Base-by-base conservation (phyloP, 1,140 invertebrate genomes). In the Temnothorax nylanderi region DNA sequence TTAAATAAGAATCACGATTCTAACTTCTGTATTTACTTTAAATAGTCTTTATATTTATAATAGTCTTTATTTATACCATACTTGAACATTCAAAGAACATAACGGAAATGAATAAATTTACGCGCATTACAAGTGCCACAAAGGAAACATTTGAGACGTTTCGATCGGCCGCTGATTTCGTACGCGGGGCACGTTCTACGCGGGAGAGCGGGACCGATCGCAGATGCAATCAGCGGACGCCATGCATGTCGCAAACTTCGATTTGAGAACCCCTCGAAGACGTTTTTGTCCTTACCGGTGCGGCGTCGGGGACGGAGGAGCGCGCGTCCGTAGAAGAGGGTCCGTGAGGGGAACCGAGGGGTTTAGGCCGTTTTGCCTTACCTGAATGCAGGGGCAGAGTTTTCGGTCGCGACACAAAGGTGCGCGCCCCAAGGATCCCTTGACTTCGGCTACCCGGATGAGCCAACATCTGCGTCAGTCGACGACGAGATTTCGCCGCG, bases 401-500 rank as follows among this genome's bases (percentile, higher is more conserved):
- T 94, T 94, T 94, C 89, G 90, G 85, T 94, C 93, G 90, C 64
- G 74, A 87, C 75, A 94, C 93, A 94, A 95, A 94, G 93, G 91
- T 92, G 90, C 82, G 90, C 87, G 81, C 93, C 93, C 94, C 89
- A 91, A 93, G 93, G 91, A 94, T 94, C 94, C 93, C 94, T 94
- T 94, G 94, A 94, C 94, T 94, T 93, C 91, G 89, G 88, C 86
- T 90, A 93, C 92, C 93, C 92, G 92, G 92, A 93, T 93, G 93
- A 94, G 92, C 80, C 91, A 92, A 93, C 94, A 94, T 94, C 94
- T 94, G 92, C 91, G 91, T 85, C 93, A 95, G 94, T 95, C 93
- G 93, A 82, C 92, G 91, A 88, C 91, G 93, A 93, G 94, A 94
- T 94, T 94, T 91, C 88, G 92, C 89, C 92, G 88, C 86, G 92